Base-by-base conservation (phyloP, 2,888 invertebrate species). In the Diadromus collaris region DNA sequence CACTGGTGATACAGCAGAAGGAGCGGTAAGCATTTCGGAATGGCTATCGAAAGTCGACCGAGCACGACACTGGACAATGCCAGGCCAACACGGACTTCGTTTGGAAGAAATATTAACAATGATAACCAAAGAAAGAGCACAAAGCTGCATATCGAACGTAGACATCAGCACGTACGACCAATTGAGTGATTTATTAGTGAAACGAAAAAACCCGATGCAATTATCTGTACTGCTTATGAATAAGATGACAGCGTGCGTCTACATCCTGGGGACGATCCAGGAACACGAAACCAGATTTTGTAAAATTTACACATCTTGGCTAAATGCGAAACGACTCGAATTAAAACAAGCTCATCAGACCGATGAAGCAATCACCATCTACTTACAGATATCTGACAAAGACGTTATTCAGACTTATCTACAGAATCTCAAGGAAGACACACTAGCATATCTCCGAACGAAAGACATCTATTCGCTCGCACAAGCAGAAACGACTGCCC, bases 281-380 rank as follows among this genome's bases (percentile, higher is more conserved):
- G 60, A 67, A 41, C 68, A 67, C 19, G 68, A 75, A 67, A 68
- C 38, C 60, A 48, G 51, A 61, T 70, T 76, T 38, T 58, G 64
- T 5, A 76, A 32, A 70, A 76, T 76, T 32, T 76, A 70, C n/a
- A 64, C 70, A 21, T 76, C 76, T 6, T 76, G 70, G 76, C n/a
- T 76, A 27, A 76, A 76, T 46, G 69, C 70, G 3, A 76, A 76
- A 29, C 76, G 76, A 64, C 76, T 70, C 1, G 76, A 76, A 70
- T 21, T 64, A 16, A 76, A 76, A 64, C 76, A 76, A 63, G 69
- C 48, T n/a, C 67, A 74, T 61, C 74, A 74, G 34, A 67, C 74
- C 27, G 72, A 72, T 44, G 72, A 72, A 72, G 74, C 67, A 13
- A 74, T 74, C 67, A 60, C 51, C 19, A 58, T 21, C 21, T 76